phyloP scores from a whole-genome alignment of 2,113 vertebrate species.

The Pycnonotus jocosus region DNA sequence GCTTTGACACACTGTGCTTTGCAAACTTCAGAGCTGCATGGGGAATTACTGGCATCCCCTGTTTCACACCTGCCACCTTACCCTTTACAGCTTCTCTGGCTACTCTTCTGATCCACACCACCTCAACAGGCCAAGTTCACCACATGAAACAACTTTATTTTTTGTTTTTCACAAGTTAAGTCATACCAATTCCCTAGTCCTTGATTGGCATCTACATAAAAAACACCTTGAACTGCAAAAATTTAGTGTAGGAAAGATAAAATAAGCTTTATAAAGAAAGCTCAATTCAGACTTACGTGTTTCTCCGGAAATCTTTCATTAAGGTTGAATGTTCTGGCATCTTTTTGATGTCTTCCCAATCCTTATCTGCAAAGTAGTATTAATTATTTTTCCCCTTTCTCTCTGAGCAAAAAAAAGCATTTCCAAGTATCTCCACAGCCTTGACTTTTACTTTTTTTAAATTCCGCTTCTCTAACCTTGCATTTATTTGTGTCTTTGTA shows the following conservation, averaged over 20 bases:
- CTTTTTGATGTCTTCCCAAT: slow-evolving; percentile 99
- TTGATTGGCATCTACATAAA: not conserved
- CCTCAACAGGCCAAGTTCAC: not conserved
- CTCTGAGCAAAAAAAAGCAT: not conserved
- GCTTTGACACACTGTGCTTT: not conserved
- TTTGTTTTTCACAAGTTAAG: not conserved
- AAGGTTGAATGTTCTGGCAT: slow-evolving; percentile 99
- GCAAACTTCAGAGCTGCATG: not conserved
- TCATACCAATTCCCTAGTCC: not conserved
- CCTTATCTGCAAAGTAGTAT: slow-evolving; percentile 86
- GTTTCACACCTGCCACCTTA: not conserved
- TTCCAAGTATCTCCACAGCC: not conserved
- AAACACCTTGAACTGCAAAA: not conserved
- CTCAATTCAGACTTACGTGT: slow-evolving; percentile 85
- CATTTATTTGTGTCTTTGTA: not conserved
- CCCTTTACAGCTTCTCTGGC: not conserved
- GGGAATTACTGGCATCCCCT: not conserved
- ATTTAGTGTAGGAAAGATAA: not conserved
- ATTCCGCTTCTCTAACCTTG: not conserved
- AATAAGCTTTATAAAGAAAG: not conserved
- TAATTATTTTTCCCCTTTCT: not conserved
- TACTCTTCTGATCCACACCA: not conserved
- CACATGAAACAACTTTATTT: not conserved
- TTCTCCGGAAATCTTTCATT: slow-evolving; percentile 99
- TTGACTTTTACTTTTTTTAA: not conserved